Conservation (phyloP, 2,888 invertebrate species). For the Hemithea aestivaria region DNA sequence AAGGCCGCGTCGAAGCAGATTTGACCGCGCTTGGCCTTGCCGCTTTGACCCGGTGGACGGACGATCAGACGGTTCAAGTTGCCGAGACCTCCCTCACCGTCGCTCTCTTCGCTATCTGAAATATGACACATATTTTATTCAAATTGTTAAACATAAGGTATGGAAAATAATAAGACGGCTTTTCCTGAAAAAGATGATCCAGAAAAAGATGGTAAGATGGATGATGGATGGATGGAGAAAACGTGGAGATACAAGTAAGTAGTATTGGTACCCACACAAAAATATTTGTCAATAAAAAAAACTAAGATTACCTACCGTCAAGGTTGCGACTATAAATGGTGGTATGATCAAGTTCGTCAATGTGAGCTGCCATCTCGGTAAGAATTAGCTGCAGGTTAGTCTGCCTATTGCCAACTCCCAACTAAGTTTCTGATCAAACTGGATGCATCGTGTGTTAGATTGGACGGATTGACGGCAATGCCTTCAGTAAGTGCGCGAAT, state of each 20-base stretch:
- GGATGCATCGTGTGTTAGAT: conserved; percentile 26
- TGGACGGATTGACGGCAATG: conserved; percentile 46
- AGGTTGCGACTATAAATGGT: conserved; percentile 82
- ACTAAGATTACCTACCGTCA: conserved; percentile 52
- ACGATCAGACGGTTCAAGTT: conserved; percentile 94
- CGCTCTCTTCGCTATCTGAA: conserved; percentile 93
- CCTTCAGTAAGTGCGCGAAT: conserved; percentile 49
- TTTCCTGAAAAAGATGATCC: too few relatives aligned
- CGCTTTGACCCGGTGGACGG: conserved; percentile 93
- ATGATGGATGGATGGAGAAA: too few relatives aligned
- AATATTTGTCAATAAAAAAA: too few relatives aligned
- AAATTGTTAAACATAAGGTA: too few relatives aligned
- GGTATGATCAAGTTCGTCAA: conserved; percentile 77
- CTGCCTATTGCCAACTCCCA: background rate
- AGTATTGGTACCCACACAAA: too few relatives aligned
- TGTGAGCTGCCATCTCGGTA: conserved; percentile 46
- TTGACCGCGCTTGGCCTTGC: conserved; percentile 97
- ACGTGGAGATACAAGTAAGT: too few relatives aligned
- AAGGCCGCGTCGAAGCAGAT: conserved; percentile 98
- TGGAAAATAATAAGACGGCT: too few relatives aligned
- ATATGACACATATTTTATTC: background rate
- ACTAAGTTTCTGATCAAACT: conserved; percentile 14
- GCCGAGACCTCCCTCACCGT: conserved; percentile 95
- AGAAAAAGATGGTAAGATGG: too few relatives aligned
- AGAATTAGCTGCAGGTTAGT: conserved; percentile 8